Percentiles rank a stretch among this genome's conserved stretches.
Evolutionary conservation across 2,797 vertebrate genomes (phyloP).

Genomic region (Odontamblyopus rebecca): DNA sequence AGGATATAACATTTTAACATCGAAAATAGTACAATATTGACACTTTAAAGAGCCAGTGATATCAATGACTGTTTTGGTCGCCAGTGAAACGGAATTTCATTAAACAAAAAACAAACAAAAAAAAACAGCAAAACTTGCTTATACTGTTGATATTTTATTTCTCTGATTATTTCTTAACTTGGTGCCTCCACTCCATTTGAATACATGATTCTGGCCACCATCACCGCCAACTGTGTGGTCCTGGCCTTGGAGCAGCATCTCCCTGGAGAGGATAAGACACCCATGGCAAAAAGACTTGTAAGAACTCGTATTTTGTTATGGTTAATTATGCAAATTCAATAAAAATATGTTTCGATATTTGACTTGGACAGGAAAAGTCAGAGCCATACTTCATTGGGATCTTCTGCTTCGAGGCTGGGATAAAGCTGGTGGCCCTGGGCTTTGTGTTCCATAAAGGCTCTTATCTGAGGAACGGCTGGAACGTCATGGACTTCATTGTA

Average conservation of each 20-base stretch:
- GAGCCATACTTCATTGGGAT: conserved; percentile 99
- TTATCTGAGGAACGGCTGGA: conserved; percentile 98
- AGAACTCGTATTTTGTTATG: conserved; percentile 45
- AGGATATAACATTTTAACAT: too few relatives aligned
- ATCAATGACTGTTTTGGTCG: not conserved
- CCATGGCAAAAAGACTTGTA: conserved; percentile 97
- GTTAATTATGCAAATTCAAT: not conserved
- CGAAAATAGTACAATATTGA: too few relatives aligned
- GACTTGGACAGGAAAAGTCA: conserved; percentile 86
- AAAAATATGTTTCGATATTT: not conserved
- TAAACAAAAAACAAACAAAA: not conserved
- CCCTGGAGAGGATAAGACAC: conserved; percentile 96
- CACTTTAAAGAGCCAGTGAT: not conserved
- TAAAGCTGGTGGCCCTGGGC: conserved; percentile 95
- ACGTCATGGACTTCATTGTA: conserved; percentile 99
- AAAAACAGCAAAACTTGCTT: not conserved
- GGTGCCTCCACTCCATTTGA: conserved; percentile 88
- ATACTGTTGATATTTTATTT: conserved; percentile 5
- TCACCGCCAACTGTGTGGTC: conserved; percentile 98
- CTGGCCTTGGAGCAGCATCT: conserved; percentile 96
- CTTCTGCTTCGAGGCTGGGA: conserved; percentile 98
- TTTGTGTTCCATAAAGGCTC: conserved; percentile 99
- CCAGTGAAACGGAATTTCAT: not conserved
- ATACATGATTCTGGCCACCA: conserved; percentile 98
- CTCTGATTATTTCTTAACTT: conserved; percentile 83